A percentile compares a stretch with the other conserved stretches of the same genome.
These are phyloP conservation scores for Deilephila porcellus DNA, from an alignment of 2,888 invertebrate species.

Conservation along the genomic window DNA sequence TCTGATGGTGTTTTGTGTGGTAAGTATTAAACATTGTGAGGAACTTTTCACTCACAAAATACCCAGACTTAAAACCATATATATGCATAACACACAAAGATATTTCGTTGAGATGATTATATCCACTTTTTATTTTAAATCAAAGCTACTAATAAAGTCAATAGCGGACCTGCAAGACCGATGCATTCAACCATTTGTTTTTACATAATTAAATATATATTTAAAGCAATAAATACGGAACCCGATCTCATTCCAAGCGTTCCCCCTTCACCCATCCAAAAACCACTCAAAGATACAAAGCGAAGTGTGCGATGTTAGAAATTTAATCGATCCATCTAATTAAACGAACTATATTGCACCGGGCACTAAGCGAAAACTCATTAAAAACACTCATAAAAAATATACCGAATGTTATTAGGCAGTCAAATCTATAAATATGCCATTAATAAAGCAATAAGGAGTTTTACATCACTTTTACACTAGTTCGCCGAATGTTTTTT, in stretches of 20 bases:
- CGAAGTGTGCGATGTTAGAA: constrained; percentile 46
- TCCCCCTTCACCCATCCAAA: neutral
- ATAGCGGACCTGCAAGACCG: too few species aligned
- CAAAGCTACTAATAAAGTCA: too few species aligned
- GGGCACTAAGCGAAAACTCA: constrained; percentile 63
- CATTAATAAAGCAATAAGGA: constrained; percentile 54
- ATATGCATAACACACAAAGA: too few species aligned
- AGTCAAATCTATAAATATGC: constrained; percentile 65
- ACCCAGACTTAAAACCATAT: too few species aligned
- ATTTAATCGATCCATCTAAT: constrained; percentile 74
- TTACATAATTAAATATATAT: too few species aligned
- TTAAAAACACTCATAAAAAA: constrained; percentile 69
- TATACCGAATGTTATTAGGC: constrained; percentile 45
- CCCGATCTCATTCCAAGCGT: neutral
- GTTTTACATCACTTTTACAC: constrained; percentile 19
- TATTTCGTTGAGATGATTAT: too few species aligned
- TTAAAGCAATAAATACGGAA: neutral
- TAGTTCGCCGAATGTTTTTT: constrained; percentile 20
- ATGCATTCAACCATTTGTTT: too few species aligned
- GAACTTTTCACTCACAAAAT: too few species aligned
- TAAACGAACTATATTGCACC: constrained; percentile 66
- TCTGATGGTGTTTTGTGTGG: too few species aligned
- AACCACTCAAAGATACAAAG: constrained; percentile 23
- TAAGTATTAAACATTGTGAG: too few species aligned
- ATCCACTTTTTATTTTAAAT: too few species aligned